phyloP scores from a whole-genome alignment of 2,888 invertebrate genomes.

The Mythimna lalbum region DNA sequence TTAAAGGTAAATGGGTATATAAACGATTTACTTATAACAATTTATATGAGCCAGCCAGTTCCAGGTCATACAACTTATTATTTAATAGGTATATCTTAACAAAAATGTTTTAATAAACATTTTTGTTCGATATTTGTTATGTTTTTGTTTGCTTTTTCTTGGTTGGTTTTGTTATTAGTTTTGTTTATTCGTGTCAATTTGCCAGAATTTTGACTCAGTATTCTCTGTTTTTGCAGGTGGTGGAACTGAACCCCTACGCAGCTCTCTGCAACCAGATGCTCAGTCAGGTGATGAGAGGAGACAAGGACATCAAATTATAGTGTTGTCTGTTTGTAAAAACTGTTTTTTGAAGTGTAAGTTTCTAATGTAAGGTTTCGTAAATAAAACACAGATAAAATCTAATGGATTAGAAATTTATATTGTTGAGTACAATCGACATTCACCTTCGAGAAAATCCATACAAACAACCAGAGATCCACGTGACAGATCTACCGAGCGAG shows the following conservation, averaged over 20 bases:
- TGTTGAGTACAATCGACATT: conserved; percentile 89
- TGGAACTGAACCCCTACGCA: conserved; percentile 98
- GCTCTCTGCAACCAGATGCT: conserved; percentile 99
- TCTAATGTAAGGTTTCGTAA: conserved; percentile 55
- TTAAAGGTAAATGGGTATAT: too few relatives aligned
- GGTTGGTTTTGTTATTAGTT: too few relatives aligned
- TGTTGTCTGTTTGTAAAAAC: neutral
- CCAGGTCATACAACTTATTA: too few relatives aligned
- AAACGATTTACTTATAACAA: too few relatives aligned
- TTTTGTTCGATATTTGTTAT: too few relatives aligned
- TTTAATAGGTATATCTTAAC: too few relatives aligned
- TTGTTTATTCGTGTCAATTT: neutral
- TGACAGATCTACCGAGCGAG: conserved; percentile 67
- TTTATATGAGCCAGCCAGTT: too few relatives aligned
- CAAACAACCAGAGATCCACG: conserved; percentile 70
- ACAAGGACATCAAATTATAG: conserved; percentile 82
- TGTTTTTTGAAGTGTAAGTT: neutral
- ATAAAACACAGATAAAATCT: conserved; percentile 84
- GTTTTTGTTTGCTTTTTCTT: too few relatives aligned
- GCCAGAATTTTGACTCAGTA: neutral
- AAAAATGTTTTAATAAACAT: too few relatives aligned
- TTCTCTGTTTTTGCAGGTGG: conserved; percentile 89
- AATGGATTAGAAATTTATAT: conserved; percentile 91
- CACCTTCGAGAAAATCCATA: conserved; percentile 82
- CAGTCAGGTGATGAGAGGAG: conserved; percentile 93